phyloP scores from a whole-genome alignment of 2,113 vertebrate genomes.

The Eurypyga helias region DNA sequence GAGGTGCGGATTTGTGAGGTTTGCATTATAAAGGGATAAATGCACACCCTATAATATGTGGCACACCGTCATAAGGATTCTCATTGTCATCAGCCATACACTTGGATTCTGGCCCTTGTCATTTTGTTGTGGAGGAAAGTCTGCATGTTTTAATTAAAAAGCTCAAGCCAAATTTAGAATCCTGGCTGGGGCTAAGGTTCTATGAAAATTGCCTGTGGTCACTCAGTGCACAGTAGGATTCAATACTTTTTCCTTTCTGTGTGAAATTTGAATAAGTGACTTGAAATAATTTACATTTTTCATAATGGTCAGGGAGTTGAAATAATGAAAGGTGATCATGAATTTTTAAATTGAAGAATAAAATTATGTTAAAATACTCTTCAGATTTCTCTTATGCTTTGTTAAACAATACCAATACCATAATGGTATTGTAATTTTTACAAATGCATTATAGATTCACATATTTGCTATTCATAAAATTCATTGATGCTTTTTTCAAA shows the following conservation, averaged over 20 bases:
- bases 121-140: not conserved
- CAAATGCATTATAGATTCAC: not conserved
- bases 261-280: slow-evolving; percentile 22
- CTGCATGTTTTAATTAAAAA: not conserved
- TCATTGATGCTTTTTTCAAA: slow-evolving; percentile 1
- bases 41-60: not conserved
- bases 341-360: slow-evolving; percentile 59
- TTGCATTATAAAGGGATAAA: not conserved
- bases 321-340: slow-evolving; percentile 47
- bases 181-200: not conserved
- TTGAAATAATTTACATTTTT: slow-evolving; percentile 64
- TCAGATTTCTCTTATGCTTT: slow-evolving; percentile 25
- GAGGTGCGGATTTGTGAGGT: not conserved
- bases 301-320: slow-evolving; percentile 34
- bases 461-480: not conserved
- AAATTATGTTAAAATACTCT: slow-evolving; percentile 34
- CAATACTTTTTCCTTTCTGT: not conserved
- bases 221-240: not conserved
- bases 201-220: not conserved
- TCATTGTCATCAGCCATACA: not conserved
- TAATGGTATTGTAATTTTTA: slow-evolving; percentile 10
- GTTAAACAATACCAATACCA: not conserved
- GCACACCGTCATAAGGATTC: not conserved
- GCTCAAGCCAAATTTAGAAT: not conserved
- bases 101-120: not conserved